Percentiles rank a stretch among this genome's conserved stretches.
These are phyloP conservation scores for Salarias fasciatus DNA, from an alignment of 2,797 vertebrate genomes.

Conservation along the genomic window DNA sequence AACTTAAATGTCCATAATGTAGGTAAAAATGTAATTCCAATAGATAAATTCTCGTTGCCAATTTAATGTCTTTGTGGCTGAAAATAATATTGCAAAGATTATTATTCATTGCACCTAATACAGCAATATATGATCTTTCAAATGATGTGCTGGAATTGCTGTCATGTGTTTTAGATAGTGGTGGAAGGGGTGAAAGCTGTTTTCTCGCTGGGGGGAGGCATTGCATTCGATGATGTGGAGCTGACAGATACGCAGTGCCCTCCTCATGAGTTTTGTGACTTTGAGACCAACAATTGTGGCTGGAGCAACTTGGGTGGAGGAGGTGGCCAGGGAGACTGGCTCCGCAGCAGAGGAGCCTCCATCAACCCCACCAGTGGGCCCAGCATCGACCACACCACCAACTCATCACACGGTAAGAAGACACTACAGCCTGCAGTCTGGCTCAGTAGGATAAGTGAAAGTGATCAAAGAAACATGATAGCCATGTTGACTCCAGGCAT, in stretches of 20 bases:
- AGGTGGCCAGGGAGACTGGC: conserved; percentile 79
- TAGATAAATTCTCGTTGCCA: too few species aligned
- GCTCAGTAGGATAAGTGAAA: too few species aligned
- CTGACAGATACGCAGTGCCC: conserved; percentile 68
- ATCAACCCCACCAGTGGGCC: conserved; percentile 71
- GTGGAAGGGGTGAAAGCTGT: conserved; percentile 78
- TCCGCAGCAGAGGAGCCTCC: conserved; percentile 69
- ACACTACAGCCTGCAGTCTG: not conserved
- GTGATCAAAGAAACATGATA: too few species aligned
- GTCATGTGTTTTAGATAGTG: conserved; percentile 69
- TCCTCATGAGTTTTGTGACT: conserved; percentile 76
- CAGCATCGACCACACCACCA: conserved; percentile 80
- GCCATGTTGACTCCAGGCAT: too few species aligned
- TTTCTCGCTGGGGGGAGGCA: conserved; percentile 64
- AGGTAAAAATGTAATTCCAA: too few species aligned
- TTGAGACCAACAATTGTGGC: conserved; percentile 77
- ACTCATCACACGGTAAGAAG: conserved; percentile 56
- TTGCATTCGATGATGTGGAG: conserved; percentile 83
- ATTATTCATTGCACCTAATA: too few species aligned
- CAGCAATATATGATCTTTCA: too few species aligned
- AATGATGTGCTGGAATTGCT: too few species aligned
- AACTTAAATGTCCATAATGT: too few species aligned
- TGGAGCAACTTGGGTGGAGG: conserved; percentile 76
- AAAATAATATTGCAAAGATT: too few species aligned
- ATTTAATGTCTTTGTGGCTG: too few species aligned